These are phyloP conservation scores for Drosophila melanica DNA, from an alignment of 1,140 invertebrate species.

Conservation along the genomic window DNA sequence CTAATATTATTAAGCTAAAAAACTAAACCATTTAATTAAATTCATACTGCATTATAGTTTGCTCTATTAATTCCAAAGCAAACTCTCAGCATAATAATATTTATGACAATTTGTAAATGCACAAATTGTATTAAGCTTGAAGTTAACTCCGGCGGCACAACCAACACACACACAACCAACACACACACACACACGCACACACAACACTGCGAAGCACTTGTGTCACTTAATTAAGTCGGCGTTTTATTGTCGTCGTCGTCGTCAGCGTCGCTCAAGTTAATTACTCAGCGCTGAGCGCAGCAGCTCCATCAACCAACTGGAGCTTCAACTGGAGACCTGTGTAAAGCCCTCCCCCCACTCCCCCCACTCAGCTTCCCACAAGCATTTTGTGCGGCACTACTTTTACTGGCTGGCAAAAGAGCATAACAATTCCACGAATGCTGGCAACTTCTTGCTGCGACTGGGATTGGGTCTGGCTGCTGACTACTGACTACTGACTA, in stretches of 20 bases:
- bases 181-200: conserved; percentile 17
- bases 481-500: too few relatives aligned
- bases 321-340: conserved; percentile 10
- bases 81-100: conserved; percentile 9
- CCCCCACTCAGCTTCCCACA: not conserved
- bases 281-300: conserved; percentile 61
- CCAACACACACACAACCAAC: conserved; percentile 7
- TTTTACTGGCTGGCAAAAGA: conserved; percentile 73
- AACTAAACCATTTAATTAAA: not conserved
- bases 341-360: not conserved
- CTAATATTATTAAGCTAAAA: too few relatives aligned
- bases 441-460: conserved; percentile 23
- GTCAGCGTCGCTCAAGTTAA: conserved; percentile 72
- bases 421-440: conserved; percentile 73
- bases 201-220: conserved; percentile 66
- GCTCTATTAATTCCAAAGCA: conserved; percentile 21
- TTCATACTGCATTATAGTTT: not conserved
- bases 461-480: conserved; percentile 4
- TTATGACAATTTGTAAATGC: conserved; percentile 18
- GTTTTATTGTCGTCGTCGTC: conserved; percentile 71
- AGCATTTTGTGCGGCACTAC: conserved; percentile 51
- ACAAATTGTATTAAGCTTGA: conserved; percentile 27
- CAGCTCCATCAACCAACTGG: conserved; percentile 18
- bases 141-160: conserved; percentile 22
- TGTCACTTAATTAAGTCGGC: conserved; percentile 79